phyloP scores from a whole-genome alignment of 2,888 invertebrate genomes.

The Nomada fabriciana region DNA sequence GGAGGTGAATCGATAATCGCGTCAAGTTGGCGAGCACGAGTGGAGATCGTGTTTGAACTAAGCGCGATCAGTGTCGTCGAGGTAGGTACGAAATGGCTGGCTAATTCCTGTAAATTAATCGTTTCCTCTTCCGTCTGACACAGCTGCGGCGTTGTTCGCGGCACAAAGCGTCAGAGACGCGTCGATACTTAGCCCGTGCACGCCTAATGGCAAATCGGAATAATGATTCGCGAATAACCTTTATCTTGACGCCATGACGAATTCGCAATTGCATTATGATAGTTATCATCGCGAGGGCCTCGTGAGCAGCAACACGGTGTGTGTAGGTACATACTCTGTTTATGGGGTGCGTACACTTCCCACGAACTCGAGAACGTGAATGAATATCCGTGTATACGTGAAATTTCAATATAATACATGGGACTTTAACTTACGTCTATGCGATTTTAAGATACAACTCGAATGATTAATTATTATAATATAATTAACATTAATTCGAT shows the following conservation, averaged over 20 bases:
- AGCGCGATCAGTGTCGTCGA: slow-evolving; percentile 49
- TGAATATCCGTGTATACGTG: slow-evolving; percentile 7
- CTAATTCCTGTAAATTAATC: slow-evolving; percentile 63
- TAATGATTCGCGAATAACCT: slow-evolving; percentile 81
- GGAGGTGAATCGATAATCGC: slow-evolving; percentile 35
- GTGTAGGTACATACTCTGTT: slow-evolving; percentile 39
- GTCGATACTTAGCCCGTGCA: slow-evolving; percentile 56
- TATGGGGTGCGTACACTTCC: slow-evolving; percentile 71
- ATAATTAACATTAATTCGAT: too few species aligned
- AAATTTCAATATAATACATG: neutral
- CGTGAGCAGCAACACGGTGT: slow-evolving; percentile 55
- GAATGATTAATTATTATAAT: too few species aligned
- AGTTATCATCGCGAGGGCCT: slow-evolving; percentile 77
- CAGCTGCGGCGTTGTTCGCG: slow-evolving; percentile 41
- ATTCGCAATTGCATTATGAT: slow-evolving; percentile 81
- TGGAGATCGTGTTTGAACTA: slow-evolving; percentile 22
- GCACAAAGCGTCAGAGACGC: slow-evolving; percentile 50
- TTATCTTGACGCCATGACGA: slow-evolving; percentile 81
- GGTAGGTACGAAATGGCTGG: slow-evolving; percentile 50
- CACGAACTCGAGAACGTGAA: slow-evolving; percentile 63
- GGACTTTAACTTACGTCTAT: neutral
- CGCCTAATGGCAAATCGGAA: slow-evolving; percentile 77
- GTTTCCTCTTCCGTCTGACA: slow-evolving; percentile 64
- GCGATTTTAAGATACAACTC: too few species aligned
- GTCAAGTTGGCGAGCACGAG: slow-evolving; percentile 16